Evolutionary conservation across 2,113 vertebrate genomes (phyloP).

Genomic region (Gavialis gangeticus): DNA sequence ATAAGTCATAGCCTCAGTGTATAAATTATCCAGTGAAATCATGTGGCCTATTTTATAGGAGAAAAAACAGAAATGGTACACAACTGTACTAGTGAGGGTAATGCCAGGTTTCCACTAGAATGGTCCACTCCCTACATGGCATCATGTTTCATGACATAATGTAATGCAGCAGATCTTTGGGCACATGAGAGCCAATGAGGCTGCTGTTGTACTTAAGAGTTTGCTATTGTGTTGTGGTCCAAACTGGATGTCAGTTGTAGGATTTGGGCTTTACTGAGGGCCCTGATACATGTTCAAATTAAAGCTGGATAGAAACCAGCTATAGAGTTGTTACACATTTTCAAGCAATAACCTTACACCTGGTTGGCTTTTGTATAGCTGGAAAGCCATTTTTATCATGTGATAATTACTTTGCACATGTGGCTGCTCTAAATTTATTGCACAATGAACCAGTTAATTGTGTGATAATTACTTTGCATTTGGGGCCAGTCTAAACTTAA

Average conservation of each 20-base stretch:
- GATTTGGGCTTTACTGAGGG: neutral
- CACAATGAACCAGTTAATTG: too few species aligned
- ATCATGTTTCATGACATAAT: neutral
- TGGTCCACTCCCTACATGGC: neutral
- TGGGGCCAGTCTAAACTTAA: too few species aligned
- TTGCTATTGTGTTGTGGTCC: neutral
- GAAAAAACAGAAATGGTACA: neutral
- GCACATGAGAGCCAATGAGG: neutral
- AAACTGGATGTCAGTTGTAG: neutral
- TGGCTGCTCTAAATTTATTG: too few species aligned
- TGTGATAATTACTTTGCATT: too few species aligned
- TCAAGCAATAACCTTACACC: neutral
- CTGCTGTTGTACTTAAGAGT: neutral
- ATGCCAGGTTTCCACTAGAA: neutral
- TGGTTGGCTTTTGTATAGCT: neutral
- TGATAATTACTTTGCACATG: too few species aligned
- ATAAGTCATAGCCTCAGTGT: constrained; percentile 44
- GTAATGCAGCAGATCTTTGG: neutral
- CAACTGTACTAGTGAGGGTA: too few species aligned
- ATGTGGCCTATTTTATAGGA: constrained; percentile 41
- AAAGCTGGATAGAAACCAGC: neutral
- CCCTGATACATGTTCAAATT: too few species aligned
- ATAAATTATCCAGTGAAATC: constrained; percentile 37
- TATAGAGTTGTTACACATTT: neutral
- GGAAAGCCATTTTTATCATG: neutral